A percentile compares a stretch with the other conserved stretches of the same genome.
These are phyloP conservation scores for Pitta sordida DNA, from an alignment of 2,113 vertebrate genomes.

Conservation along the genomic window DNA sequence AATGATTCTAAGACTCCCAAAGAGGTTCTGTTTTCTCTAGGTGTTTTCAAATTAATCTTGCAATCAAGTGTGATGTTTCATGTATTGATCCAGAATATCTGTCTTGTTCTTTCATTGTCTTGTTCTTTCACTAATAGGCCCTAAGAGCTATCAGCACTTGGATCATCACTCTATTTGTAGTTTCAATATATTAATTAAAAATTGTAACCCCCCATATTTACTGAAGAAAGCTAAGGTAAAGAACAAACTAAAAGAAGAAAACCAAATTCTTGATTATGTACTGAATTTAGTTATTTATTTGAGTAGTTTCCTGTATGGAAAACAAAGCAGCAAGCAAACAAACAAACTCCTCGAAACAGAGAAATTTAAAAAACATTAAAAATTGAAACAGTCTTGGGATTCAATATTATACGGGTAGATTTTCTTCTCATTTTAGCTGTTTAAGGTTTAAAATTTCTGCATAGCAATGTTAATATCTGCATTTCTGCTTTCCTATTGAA, in stretches of 20 bases:
- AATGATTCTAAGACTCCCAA: not conserved
- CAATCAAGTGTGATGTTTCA: not conserved
- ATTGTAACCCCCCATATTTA: not conserved
- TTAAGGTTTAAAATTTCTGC: not conserved
- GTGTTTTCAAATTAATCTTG: not conserved
- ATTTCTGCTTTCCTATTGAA: not conserved
- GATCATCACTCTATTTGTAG: not conserved
- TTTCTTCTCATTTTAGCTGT: not conserved
- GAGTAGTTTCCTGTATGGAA: not conserved
- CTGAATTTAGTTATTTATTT: rapidly evolving
- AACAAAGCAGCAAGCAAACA: not conserved
- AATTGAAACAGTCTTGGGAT: not conserved
- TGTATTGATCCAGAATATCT: not conserved
- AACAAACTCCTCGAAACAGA: rapidly evolving
- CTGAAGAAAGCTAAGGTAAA: not conserved
- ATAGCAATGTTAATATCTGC: rapidly evolving
- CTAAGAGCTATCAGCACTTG: not conserved
- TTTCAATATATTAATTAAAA: not conserved
- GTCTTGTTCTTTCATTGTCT: not conserved
- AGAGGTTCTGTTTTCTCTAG: not conserved
- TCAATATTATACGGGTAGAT: not conserved
- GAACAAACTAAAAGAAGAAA: not conserved
- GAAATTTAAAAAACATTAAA: not conserved
- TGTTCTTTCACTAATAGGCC: not conserved
- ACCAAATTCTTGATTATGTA: not conserved